Evolutionary conservation across 92 coral and sea anemone species (phyloP).

Genomic region (Phymanthus crucifer): DNA sequence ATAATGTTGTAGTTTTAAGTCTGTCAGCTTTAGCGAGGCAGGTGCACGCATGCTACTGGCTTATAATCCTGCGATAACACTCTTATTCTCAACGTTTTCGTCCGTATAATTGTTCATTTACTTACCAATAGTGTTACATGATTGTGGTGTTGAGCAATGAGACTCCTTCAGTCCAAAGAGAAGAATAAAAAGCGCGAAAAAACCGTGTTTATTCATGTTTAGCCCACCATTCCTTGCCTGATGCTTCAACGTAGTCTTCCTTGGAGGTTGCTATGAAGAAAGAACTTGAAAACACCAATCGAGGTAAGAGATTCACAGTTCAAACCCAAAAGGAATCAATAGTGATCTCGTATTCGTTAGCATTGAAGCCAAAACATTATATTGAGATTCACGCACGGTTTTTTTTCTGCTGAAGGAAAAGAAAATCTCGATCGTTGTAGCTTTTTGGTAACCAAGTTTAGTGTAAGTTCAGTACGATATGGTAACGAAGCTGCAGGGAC

Average conservation of each 20-base stretch:
- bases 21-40: background rate
- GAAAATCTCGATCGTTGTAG: background rate
- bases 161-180: background rate
- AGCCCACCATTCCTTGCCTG: background rate
- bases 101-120: conserved; percentile 29
- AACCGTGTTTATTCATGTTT: background rate
- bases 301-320: background rate
- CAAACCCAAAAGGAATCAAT: background rate
- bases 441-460: background rate
- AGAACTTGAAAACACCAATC: background rate
- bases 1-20: background rate
- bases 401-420: background rate
- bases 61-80: background rate
- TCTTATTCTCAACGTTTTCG: background rate
- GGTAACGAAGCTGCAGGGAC: conserved; percentile 18
- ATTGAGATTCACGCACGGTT: background rate
- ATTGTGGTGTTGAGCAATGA: background rate
- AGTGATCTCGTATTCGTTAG: background rate
- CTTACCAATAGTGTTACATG: conserved; percentile 25
- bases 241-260: background rate
- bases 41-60: background rate
- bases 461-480: background rate
- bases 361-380: background rate
- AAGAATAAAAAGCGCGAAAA: background rate
- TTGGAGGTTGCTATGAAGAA: background rate